A percentile compares a stretch with the other conserved stretches of the same genome.
phyloP scores from a whole-genome alignment of 2,113 vertebrate species.

The Laticauda laticaudata region DNA sequence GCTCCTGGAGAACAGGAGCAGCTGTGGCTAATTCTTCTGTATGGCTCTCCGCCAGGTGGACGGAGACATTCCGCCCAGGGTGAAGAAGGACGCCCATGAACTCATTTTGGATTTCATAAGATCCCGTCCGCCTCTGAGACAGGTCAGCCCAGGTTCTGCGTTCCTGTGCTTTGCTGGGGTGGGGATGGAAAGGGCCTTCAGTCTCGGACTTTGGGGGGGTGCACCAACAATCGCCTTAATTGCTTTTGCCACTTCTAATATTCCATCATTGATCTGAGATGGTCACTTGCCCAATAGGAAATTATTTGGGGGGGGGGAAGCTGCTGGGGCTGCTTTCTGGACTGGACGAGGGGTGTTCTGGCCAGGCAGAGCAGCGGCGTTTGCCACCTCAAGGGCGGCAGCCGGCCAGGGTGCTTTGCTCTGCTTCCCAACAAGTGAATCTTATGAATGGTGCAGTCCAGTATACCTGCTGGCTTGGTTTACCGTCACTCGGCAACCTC shows the following conservation, averaged over 20 bases:
- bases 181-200: neutral
- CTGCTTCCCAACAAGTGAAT: neutral
- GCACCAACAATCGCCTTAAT: neutral
- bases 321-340: neutral
- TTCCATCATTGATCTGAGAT: neutral
- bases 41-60: slow-evolving; percentile 76
- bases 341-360: no score
- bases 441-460: neutral
- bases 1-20: neutral
- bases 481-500: neutral
- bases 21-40: neutral
- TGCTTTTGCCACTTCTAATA: neutral
- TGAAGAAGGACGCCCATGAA: slow-evolving; percentile 91
- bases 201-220: neutral
- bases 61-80: slow-evolving; percentile 83
- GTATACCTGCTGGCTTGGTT: neutral
- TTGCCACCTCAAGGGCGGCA: no score
- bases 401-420: neutral
- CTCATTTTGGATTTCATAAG: slow-evolving; percentile 94
- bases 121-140: slow-evolving; percentile 91
- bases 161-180: neutral
- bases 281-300: neutral
- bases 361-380: no score
- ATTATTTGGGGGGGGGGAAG: no score
- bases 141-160: slow-evolving; percentile 61